Evolutionary conservation across 2,113 vertebrate genomes (phyloP).

Genomic region (Holacanthus passer): DNA sequence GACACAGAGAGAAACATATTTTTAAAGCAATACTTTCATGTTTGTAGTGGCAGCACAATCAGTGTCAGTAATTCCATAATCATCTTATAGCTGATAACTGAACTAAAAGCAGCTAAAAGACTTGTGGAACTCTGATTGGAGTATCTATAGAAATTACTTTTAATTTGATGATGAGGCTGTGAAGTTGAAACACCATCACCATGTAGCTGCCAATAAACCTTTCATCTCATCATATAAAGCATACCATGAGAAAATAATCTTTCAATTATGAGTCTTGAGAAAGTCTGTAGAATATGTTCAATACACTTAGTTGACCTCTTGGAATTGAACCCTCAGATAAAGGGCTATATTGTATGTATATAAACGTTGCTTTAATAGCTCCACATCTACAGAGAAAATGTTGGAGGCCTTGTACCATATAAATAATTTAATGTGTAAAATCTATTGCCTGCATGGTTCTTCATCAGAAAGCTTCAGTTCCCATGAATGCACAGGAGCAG

Average conservation of each 20-base stretch:
- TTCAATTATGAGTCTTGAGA: background rate
- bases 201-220: background rate
- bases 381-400: background rate
- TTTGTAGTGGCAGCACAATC: background rate
- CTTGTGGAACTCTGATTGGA: background rate
- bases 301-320: background rate
- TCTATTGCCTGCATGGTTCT: conserved; percentile 10
- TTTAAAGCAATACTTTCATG: too few species aligned
- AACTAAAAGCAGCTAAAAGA: background rate
- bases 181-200: background rate
- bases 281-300: background rate
- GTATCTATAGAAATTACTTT: background rate
- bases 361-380: conserved; percentile 10
- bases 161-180: background rate
- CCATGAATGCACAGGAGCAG: conserved; percentile 37
- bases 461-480: conserved; percentile 44
- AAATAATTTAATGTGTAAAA: conserved; percentile 44
- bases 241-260: background rate
- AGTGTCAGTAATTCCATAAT: background rate
- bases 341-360: background rate
- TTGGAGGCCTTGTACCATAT: conserved; percentile 7
- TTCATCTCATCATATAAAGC: background rate
- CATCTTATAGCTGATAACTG: background rate
- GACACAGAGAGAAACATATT: background rate
- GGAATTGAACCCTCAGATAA: background rate